Conservation (phyloP, 2,888 invertebrate genomes). For the Brachycybe producta region DNA sequence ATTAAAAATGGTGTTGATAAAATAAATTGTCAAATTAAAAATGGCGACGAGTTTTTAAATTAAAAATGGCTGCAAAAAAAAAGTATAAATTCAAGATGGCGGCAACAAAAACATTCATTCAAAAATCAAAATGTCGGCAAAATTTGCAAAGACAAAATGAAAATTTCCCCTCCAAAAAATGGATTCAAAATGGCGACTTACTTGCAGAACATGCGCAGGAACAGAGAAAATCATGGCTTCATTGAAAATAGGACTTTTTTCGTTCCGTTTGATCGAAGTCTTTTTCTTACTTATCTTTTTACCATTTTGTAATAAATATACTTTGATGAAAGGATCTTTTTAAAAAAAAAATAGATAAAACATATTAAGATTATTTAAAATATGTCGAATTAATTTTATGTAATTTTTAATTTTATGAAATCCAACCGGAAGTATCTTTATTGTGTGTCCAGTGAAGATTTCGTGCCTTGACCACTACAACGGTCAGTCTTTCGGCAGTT, state of each 20-base stretch:
- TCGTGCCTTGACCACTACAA: constrained; percentile 60
- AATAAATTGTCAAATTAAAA: no score
- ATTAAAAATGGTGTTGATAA: no score
- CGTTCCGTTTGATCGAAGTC: constrained; percentile 58
- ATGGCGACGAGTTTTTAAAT: no score
- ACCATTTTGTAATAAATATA: constrained; percentile 63
- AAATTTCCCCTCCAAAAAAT: no score
- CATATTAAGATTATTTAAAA: not conserved
- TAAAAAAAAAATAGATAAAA: not conserved
- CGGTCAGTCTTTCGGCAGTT: constrained; percentile 64
- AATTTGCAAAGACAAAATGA: no score
- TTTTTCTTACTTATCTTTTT: constrained; percentile 70
- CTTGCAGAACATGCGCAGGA: constrained; percentile 55
- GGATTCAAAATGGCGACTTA: no score
- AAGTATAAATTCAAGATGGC: no score
- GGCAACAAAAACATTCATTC: no score
- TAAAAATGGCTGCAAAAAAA: no score
- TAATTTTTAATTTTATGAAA: not conserved
- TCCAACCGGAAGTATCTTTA: constrained; percentile 40
- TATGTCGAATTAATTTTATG: not conserved
- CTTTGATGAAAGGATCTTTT: constrained; percentile 63
- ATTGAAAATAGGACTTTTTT: constrained; percentile 64
- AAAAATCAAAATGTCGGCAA: no score
- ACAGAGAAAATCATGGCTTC: constrained; percentile 74
- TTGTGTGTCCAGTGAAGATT: constrained; percentile 50